Conservation (phyloP, 2,797 vertebrate species). For the Alosa sapidissima region DNA sequence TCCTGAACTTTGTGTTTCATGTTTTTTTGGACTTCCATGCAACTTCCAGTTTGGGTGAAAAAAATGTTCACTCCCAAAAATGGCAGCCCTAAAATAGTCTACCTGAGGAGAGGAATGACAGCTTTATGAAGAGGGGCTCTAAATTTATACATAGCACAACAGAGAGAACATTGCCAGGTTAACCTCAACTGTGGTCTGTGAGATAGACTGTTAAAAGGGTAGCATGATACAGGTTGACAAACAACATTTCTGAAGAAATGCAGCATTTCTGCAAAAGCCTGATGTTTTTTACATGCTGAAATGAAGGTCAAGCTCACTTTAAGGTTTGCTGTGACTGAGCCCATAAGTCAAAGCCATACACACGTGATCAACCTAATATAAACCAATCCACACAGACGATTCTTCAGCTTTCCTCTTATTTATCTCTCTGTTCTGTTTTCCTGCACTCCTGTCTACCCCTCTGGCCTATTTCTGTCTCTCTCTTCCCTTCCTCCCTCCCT, state of each 20-base stretch:
- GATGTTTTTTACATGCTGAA: not conserved
- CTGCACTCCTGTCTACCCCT: not conserved
- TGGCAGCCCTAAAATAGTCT: slow-evolving; percentile 15
- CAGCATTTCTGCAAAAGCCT: not conserved
- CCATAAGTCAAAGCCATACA: not conserved
- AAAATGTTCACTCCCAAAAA: not conserved
- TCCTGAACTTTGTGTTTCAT: not conserved
- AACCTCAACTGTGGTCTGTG: not conserved
- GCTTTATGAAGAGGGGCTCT: slow-evolving; percentile 13
- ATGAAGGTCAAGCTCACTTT: not conserved
- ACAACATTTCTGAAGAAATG: not conserved
- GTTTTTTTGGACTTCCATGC: not conserved
- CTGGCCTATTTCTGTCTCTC: not conserved
- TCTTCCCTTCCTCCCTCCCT: slow-evolving; percentile 8
- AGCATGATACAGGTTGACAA: not conserved
- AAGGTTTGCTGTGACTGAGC: not conserved
- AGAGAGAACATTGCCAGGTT: not conserved
- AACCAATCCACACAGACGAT: not conserved
- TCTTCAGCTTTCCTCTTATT: not conserved
- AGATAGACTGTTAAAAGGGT: not conserved
- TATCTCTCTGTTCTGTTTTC: not conserved
- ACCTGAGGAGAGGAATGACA: not conserved
- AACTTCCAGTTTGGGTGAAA: not conserved
- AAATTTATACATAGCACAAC: no score
- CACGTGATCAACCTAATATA: not conserved